Evolutionary conservation across 2,797 vertebrate species (phyloP), one percentile per base, ranked within the genome.

Genomic region (Micromesistius poutassou): DNA sequence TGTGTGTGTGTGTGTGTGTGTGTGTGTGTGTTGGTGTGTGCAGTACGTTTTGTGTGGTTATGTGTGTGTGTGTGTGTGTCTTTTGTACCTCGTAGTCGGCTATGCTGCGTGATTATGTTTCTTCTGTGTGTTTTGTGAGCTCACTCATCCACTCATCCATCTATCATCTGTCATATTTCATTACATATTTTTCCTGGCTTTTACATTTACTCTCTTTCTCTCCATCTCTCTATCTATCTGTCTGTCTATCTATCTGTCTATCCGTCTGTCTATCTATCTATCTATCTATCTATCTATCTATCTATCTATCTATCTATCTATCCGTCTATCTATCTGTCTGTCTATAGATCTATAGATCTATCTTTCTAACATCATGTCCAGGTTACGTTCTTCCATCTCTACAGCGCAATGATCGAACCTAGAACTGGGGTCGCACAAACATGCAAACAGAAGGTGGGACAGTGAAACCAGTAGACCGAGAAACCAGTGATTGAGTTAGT

Each of bases 291-390:
- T 46, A 77, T 85, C 85, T 81, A 76, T 22, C 46, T 62, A 1
- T 62, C 6, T n/a, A 0, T 25, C 22, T 62, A 0, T 62, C 5
- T 62, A 0, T 62, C 3, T 62, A 2, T 62, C 19, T n/a, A 0
- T 62, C 22, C 25, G 1, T 62, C 6, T n/a, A 7, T 62, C 22
- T 62, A 0, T 62, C 19, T 62, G 5, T 62, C 19, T n/a, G 4
- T 74, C 4, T 74, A 14, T 78, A 1, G 30, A n/a, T 75, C 5
- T 79, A 42, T 73, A 2, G 28, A 5, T 50, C 46, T 50, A 13
- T 50, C 46, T 46, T 78, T 85, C 85, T 81, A 78, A 68, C 62
- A 68, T 87, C 87, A 85, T 86, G 83, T 79, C 75, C 30, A 72
- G 75, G 79, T 79, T 80, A 68, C 62, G 74, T 82, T 40, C 55